Base-by-base conservation (phyloP, 2,888 invertebrate genomes). In the Nomada lathburiana region DNA sequence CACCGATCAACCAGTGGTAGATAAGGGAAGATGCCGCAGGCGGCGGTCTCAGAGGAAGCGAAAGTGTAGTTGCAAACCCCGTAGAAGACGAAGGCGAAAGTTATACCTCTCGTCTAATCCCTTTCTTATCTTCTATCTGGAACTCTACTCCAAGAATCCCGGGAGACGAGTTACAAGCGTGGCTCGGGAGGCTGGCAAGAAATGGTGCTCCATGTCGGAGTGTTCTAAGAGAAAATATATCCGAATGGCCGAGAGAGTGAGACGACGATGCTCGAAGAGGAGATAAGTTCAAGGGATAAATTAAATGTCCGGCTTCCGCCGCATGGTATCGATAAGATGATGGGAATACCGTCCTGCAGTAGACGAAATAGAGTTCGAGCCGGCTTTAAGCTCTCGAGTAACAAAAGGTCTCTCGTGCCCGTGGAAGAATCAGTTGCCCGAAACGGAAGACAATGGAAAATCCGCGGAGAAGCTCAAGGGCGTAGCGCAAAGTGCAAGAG, bases 121-220 rank as follows among this genome's bases (percentile, higher is more conserved):
- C 0, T 92, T 91, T 72, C 88, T 92, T 26, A 88, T 89, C 4
- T 92, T 91, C 81, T 92, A 89, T 65, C 78, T 92, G 20, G 88
- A 89, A 63, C 87, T 88, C 87, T 91, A 86, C 64, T 90, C 81
- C 77, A 86, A 90, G 11, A 57, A 76, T 42, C 89, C 90, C 1
- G 82, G 70, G 0, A 86, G 75, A 73, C 87, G 59, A 23, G 89
- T 91, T 7, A 85, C 90, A 4, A 84, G 83, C n/a, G 89, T 91
- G 2, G 92, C 92, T 0, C 79, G 88, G 2, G 80, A 85, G 10
- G 92, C 92, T 7, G 92, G 91, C 0, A 89, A 87, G 50, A 80
- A 72, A 29, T 92, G 92, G 92, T 85, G 90, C 23, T 53, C 81
- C 0, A 86, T 92, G 88, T 80, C 90, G 36, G 70, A 80, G 1